These are phyloP conservation scores for Balanococcus diminutus DNA, from an alignment of 2,888 invertebrate species.

Conservation along the genomic window DNA sequence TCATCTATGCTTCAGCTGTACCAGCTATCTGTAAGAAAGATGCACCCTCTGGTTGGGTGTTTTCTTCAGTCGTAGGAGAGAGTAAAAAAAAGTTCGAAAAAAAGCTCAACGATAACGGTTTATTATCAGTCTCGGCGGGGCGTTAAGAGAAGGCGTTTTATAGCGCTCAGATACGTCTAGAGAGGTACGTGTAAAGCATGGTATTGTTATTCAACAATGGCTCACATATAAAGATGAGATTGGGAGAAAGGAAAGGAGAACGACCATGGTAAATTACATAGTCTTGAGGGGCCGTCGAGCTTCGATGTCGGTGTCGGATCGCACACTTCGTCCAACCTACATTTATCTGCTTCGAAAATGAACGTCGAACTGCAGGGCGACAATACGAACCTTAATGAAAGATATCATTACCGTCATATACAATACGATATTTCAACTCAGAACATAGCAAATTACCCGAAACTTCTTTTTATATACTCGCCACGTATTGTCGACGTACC, in stretches of 20 bases:
- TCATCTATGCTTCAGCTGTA: too few relatives aligned
- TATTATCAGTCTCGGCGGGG: not conserved
- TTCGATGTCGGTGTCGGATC: not conserved
- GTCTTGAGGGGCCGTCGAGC: not conserved
- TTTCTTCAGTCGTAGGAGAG: not conserved
- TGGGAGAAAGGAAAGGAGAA: not conserved
- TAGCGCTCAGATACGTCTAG: not conserved
- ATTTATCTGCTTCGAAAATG: slow-evolving; percentile 16
- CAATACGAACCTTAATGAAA: slow-evolving; percentile 35
- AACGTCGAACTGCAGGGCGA: not conserved
- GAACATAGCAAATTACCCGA: slow-evolving; percentile 27
- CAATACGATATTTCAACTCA: slow-evolving; percentile 20
- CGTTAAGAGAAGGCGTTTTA: slow-evolving; percentile 22
- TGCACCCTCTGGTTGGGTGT: not conserved
- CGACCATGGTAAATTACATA: slow-evolving; percentile 23
- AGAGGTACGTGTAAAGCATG: not conserved
- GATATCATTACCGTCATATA: slow-evolving; percentile 25
- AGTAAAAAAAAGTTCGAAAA: not conserved
- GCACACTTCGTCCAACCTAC: slow-evolving; percentile 27
- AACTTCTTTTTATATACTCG: not conserved
- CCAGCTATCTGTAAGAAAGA: not conserved
- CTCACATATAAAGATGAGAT: not conserved
- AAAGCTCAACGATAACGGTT: not conserved
- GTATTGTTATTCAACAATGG: slow-evolving; percentile 23
- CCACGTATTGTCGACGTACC: not conserved